Evolutionary conservation across 2,797 vertebrate genomes (phyloP).

Genomic region (Echiichthys vipera): DNA sequence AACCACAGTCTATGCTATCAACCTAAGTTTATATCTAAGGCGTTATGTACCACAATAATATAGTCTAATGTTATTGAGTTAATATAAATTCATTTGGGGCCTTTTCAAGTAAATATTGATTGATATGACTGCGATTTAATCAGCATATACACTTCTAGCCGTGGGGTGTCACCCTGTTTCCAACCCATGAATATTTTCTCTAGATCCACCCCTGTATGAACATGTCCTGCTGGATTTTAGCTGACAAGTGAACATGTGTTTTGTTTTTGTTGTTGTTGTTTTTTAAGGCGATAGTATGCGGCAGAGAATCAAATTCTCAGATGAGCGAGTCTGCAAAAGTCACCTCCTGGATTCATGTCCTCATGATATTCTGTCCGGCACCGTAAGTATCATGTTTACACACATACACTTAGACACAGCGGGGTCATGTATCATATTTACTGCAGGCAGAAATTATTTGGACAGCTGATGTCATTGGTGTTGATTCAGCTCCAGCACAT

Average conservation of each 20-base stretch:
- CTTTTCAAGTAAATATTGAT: too few relatives aligned
- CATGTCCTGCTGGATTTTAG: too few relatives aligned
- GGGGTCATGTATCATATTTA: neutral
- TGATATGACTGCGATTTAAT: too few relatives aligned
- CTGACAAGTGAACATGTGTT: neutral
- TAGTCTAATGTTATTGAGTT: too few relatives aligned
- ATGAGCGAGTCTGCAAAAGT: slow-evolving; percentile 99
- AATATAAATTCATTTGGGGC: too few relatives aligned
- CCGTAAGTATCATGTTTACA: slow-evolving; percentile 85
- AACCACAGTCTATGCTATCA: too few relatives aligned
- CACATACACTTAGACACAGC: neutral
- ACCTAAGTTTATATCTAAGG: too few relatives aligned
- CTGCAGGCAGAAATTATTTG: neutral
- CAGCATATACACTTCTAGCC: too few relatives aligned
- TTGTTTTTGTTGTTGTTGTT: neutral
- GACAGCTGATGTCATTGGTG: neutral
- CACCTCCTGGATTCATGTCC: slow-evolving; percentile 99
- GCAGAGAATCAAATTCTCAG: slow-evolving; percentile 97
- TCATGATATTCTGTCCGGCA: slow-evolving; percentile 98
- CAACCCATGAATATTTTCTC: too few relatives aligned
- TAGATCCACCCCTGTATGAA: too few relatives aligned
- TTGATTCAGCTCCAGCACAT: neutral
- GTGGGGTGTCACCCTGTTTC: too few relatives aligned
- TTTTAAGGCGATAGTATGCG: slow-evolving; percentile 94
- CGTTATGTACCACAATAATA: too few relatives aligned